Conservation (phyloP, 2,888 invertebrate species). For the Andrena flavipes region DNA sequence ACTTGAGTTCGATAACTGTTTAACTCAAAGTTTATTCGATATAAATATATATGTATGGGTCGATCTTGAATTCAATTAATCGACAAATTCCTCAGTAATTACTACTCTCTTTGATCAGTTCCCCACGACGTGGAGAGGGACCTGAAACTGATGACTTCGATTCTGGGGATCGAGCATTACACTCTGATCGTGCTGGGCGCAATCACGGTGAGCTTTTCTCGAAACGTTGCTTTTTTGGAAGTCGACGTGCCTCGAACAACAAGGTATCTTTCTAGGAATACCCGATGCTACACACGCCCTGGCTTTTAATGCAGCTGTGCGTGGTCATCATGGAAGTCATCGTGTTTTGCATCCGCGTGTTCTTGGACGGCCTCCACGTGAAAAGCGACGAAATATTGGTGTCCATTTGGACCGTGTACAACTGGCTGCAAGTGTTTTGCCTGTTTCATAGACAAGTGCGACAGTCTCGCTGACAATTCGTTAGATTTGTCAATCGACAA, state of each 20-base stretch:
- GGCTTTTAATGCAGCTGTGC: slow-evolving; percentile 83
- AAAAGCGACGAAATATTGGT: slow-evolving; percentile 80
- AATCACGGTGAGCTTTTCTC: slow-evolving; percentile 75
- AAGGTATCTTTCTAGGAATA: slow-evolving; percentile 75
- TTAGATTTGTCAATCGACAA: neutral
- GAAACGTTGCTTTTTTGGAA: neutral
- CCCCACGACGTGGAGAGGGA: slow-evolving; percentile 80
- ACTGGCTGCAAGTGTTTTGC: slow-evolving; percentile 84
- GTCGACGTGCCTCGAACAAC: neutral
- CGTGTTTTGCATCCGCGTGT: slow-evolving; percentile 79
- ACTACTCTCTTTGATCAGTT: slow-evolving; percentile 64
- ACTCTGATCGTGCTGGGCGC: slow-evolving; percentile 82
- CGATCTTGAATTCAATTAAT: neutral
- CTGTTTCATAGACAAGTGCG: slow-evolving; percentile 79
- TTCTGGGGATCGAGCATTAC: slow-evolving; percentile 83
- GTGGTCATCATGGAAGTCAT: slow-evolving; percentile 80
- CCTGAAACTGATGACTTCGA: slow-evolving; percentile 82
- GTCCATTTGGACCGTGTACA: slow-evolving; percentile 77
- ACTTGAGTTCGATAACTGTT: too few species aligned
- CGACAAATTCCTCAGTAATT: neutral
- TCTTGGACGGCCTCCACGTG: slow-evolving; percentile 81
- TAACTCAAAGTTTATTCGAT: too few species aligned
- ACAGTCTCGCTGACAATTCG: slow-evolving; percentile 24
- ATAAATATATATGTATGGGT: too few species aligned
- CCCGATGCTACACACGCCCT: slow-evolving; percentile 81